Evolutionary conservation across 2,888 invertebrate genomes (phyloP).

Genomic region (Cryptus armator): DNA sequence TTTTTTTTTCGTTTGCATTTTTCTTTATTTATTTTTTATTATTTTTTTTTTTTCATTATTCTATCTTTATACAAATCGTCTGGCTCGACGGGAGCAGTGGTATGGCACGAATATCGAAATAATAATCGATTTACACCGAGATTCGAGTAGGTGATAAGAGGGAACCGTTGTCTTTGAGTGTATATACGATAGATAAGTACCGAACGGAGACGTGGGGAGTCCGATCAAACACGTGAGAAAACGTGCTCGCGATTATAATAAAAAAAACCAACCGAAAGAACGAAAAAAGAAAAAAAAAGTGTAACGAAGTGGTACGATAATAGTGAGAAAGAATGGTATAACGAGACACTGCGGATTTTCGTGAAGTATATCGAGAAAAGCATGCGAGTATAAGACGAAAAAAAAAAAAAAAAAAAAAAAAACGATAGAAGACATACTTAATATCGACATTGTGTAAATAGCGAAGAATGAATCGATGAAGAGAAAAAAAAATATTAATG

Average conservation of each 20-base stretch:
- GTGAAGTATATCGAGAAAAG: constrained; percentile 38
- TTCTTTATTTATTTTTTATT: neutral
- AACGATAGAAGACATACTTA: constrained; percentile 53
- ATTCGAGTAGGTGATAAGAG: constrained; percentile 56
- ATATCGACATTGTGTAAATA: constrained; percentile 66
- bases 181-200: constrained; percentile 53
- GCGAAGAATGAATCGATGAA: constrained; percentile 20
- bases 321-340: constrained; percentile 48
- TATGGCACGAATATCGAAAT: constrained; percentile 65
- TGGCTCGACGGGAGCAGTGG: constrained; percentile 66
- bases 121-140: constrained; percentile 65
- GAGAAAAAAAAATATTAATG: constrained; percentile 11
- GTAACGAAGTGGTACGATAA: constrained; percentile 32
- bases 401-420: constrained; percentile 11
- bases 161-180: constrained; percentile 62
- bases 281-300: constrained; percentile 4
- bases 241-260: constrained; percentile 36
- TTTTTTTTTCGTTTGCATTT: constrained; percentile 2
- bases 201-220: constrained; percentile 46
- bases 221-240: constrained; percentile 39
- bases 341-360: constrained; percentile 40
- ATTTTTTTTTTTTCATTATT: constrained; percentile 7
- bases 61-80: constrained; percentile 12
- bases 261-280: constrained; percentile 6
- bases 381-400: constrained; percentile 34